Base-by-base conservation (phyloP, 1,140 invertebrate genomes). In the Branchinecta lindahli region DNA sequence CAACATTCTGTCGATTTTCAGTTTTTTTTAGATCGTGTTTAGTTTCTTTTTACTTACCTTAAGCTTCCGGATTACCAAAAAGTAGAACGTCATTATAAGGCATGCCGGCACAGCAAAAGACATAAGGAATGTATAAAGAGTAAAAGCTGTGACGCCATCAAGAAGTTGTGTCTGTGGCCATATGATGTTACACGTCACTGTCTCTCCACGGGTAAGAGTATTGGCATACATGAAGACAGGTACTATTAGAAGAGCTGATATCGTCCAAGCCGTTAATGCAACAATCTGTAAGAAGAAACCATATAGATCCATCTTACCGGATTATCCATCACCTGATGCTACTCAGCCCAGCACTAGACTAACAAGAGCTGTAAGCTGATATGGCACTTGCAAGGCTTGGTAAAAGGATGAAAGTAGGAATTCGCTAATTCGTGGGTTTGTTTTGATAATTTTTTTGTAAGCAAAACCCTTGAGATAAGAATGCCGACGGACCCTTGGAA, bases 71-170 rank as follows among this genome's bases (percentile, higher is more conserved):
- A 98, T 90, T 3, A 99, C 96, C 69, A 96, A 82, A 72, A 88
- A 88, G 80, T 99, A 99, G 78, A 98, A 98, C 18, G 95, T 85
- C 71, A 94, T 85, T 70, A 98, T 98, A 5, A 98, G 84, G 4
- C 87, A 83, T 0, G 98, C 80, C 0, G 96, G 96, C 68, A 96
- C 88, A 0, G 90, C 90, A 77, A 98, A 99, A 4, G 93, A 92
- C 8, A 96, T 81, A 0, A 94, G 84, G 76, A 98, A 92, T 0
- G 91, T 91, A 79, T 98, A 98, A 0, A 94, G 79, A 0, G 88
- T 95, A 76, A 96, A 96, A 0, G 88, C 86, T 7, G 80, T 84
- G 75, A 84, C 83, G 3, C 83, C 84, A 45, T 79, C 82, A 72
- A 84, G 77, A 67, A 78, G 75, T 66, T 80, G 75, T 69, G 80